These are phyloP conservation scores for Stegostoma tigrinum DNA, from an alignment of 2,113 vertebrate species.

Conservation along the genomic window DNA sequence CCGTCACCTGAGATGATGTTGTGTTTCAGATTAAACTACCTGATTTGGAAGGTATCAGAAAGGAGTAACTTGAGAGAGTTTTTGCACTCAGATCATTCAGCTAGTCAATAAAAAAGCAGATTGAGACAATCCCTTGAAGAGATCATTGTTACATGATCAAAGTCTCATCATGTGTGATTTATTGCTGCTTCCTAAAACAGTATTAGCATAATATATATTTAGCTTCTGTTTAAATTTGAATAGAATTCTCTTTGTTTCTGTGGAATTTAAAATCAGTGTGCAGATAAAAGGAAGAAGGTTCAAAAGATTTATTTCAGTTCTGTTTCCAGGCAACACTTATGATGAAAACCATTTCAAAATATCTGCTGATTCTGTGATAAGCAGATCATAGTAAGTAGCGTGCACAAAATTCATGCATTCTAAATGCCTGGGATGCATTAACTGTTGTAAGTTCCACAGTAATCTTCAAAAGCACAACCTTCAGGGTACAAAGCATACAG, in stretches of 20 bases:
- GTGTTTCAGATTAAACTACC: background rate
- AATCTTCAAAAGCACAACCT: conserved; percentile 28
- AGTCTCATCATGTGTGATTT: conserved; percentile 28
- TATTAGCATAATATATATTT: background rate
- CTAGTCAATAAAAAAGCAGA: background rate
- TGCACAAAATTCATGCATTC: conserved; percentile 31
- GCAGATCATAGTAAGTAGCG: background rate
- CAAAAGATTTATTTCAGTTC: conserved; percentile 14
- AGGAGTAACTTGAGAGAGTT: background rate
- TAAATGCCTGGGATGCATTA: conserved; percentile 21
- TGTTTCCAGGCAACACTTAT: conserved; percentile 27
- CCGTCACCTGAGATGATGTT: background rate
- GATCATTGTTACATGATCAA: conserved; percentile 26
- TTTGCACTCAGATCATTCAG: background rate
- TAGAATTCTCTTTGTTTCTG: background rate
- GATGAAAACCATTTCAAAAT: conserved; percentile 10
- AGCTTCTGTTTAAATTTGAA: conserved; percentile 13
- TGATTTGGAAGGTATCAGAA: background rate
- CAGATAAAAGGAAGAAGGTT: conserved; percentile 20
- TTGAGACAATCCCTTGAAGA: conserved; percentile 12
- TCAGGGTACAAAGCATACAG: conserved; percentile 11
- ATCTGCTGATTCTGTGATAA: conserved; percentile 27
- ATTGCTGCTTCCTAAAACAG: background rate
- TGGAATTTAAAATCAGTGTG: conserved; percentile 2
- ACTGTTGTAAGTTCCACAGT: conserved; percentile 14